Base-by-base conservation (phyloP, 2,888 invertebrate species). In the Eristalis intricaria region DNA sequence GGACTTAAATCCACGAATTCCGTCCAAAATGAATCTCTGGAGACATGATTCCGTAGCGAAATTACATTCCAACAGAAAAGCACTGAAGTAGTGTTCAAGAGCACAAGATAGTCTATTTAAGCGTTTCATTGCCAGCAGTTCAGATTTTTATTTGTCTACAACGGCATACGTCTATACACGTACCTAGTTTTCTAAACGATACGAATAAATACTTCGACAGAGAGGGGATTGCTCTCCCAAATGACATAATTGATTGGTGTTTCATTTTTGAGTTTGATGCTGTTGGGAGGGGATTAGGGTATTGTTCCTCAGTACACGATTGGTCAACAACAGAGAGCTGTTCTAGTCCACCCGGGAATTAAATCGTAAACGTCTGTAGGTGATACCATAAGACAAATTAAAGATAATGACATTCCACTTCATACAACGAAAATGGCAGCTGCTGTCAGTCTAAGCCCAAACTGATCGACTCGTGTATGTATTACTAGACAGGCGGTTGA, bases 21-120 rank as follows among this genome's bases (percentile, higher is more conserved):
- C 85, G 82, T 86, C 85, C 85, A 82, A 68, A 66, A 69, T 74
- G 70, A 86, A 76, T 87, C 83, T 82, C 56, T 69, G 8, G 56
- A 68, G 43, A 61, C 56, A 65, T 4, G 50, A 50, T 71, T 73
- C 29, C 32, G 43, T 10, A 29, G 7, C 35, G 11, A 63, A 43
- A 29, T 10, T 15, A 40, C 70, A 64, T 78, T 78, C 70, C 64
- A 15, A 64, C 15, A 43, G 56, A 7, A 50, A 11, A 26, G 38
- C 50, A 38, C 70, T 64, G 50, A 26, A 7, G 19, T 70, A 32
- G 63, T 56, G 68, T 58, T 23, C n/a, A n/a, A n/a, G n/a, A 58
- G 58, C 23, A 26, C 26, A 60, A 29, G n/a, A 29, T 26, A 60
- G 23, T 60, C 26, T 26, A 23, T 26, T 60, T 60, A 60, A 26